Evolutionary conservation across 2,797 vertebrate species (phyloP), one percentile per base, ranked within the genome.

Genomic region (Melanitta fusca): DNA sequence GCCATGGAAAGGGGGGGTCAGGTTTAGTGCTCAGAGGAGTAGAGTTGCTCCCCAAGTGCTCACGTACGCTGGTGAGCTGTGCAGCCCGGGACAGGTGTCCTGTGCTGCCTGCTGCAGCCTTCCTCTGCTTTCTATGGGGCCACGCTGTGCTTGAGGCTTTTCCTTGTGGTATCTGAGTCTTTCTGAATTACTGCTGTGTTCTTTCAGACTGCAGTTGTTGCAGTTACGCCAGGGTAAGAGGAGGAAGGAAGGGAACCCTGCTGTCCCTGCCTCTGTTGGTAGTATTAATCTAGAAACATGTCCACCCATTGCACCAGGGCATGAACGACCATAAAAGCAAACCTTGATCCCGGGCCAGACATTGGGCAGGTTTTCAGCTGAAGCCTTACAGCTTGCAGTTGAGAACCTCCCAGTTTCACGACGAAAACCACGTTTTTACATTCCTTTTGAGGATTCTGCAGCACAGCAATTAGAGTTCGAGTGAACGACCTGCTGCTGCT

Each of bases 1-100:
- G 3, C 34, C 18, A 0, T 1, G 17, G 79, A 11, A 30, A 30
- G n/a, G 36, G 43, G 38, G 60, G 27, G 11, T 30, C 36, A 32
- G 84, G 49, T 36, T 74, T 13, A 17, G 71, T 17, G 18, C 68
- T 25, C 2, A 9, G 39, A 7, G 10, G 58, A 60, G 47, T 10
- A 41, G 77, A 71, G 70, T 18, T 10, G 43, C 69, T 49, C 18
- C 49, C 53, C 2, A 10, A 1, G 10, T 27, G 6, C 24, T 18
- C 2, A 0, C 1, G 32, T 11, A n/a, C 9, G 18, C 66, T 25
- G 11, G 1, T 0, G 22, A 18, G 41, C 2, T 22, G 22, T 28
- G 71, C 53, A 27, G 80, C 19, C 38, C 7, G 2, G 24, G 70
- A 19, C 22, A 53, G 25, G 17, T 11, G 32, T 41, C 43, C 66